These are phyloP conservation scores for Drosophila arawakana DNA, from an alignment of 1,140 invertebrate genomes.

Conservation along the genomic window DNA sequence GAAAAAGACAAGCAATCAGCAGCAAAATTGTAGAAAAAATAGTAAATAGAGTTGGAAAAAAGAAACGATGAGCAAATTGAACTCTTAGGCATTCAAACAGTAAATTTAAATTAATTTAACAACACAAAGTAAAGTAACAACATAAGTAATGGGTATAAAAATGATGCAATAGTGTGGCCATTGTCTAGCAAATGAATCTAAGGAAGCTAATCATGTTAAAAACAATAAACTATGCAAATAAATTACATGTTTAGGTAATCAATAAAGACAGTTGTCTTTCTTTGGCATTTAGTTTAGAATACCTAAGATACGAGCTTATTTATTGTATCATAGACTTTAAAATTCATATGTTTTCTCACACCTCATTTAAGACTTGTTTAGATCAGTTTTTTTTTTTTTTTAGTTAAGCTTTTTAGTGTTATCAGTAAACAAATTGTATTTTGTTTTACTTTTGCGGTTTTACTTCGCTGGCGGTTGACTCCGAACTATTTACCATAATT, in stretches of 20 bases:
- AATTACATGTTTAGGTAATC: too few species aligned
- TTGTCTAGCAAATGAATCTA: not conserved
- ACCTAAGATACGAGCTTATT: too few species aligned
- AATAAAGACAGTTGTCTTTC: too few species aligned
- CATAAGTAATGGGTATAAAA: not conserved
- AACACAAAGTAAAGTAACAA: not conserved
- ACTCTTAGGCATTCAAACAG: slow-evolving; percentile 45
- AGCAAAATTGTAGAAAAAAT: not conserved
- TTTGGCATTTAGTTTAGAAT: too few species aligned
- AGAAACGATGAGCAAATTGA: slow-evolving; percentile 22
- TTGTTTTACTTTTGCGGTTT: slow-evolving; percentile 1
- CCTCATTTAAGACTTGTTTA: too few species aligned
- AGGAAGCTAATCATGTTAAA: too few species aligned
- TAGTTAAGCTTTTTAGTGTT: too few species aligned
- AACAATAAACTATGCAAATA: too few species aligned
- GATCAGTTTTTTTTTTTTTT: too few species aligned
- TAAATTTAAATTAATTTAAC: slow-evolving; percentile 56
- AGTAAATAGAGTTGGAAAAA: slow-evolving; percentile 5
- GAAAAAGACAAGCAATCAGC: not conserved
- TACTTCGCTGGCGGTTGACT: not conserved
- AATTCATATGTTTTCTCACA: too few species aligned
- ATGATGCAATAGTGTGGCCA: not conserved
- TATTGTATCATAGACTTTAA: too few species aligned
- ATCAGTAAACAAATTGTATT: not conserved
- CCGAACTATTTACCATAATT: slow-evolving; percentile 39